Percentiles rank a stretch among this genome's conserved stretches.
Conservation (phyloP, 2,113 vertebrate genomes). For the Raphicerus campestris region DNA sequence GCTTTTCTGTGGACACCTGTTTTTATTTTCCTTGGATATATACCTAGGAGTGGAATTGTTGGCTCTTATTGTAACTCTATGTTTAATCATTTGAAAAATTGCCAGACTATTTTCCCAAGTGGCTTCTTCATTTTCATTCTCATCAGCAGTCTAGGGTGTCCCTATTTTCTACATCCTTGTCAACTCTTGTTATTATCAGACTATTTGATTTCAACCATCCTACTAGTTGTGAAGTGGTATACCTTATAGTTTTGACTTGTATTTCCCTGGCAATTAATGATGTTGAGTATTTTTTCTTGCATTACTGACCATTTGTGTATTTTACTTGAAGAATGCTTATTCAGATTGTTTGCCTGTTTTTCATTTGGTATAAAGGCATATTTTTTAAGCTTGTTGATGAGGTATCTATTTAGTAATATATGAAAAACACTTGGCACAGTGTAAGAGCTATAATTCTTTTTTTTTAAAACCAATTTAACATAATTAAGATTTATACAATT, state of each 20-base stretch:
- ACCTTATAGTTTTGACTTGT: neutral
- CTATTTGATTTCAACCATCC: neutral
- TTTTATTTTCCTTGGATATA: neutral
- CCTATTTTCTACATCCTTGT: neutral
- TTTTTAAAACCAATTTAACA: neutral
- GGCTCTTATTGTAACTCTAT: neutral
- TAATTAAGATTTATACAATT: neutral
- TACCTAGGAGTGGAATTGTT: neutral
- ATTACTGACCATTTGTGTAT: neutral
- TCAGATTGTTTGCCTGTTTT: neutral
- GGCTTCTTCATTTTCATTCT: neutral
- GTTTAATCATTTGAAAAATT: constrained; percentile 2
- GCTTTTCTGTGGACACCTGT: neutral
- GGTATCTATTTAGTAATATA: neutral
- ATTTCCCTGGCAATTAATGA: neutral
- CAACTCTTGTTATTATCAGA: neutral
- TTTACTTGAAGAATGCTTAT: neutral
- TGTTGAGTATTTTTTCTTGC: neutral
- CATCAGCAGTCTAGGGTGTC: neutral
- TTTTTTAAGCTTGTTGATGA: neutral
- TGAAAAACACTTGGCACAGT: neutral
- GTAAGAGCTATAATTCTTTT: neutral
- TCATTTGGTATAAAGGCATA: neutral
- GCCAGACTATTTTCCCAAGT: neutral
- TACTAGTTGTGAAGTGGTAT: neutral